Evolutionary conservation across 2,113 vertebrate species (phyloP).

Genomic region (Aegithalos caudatus): DNA sequence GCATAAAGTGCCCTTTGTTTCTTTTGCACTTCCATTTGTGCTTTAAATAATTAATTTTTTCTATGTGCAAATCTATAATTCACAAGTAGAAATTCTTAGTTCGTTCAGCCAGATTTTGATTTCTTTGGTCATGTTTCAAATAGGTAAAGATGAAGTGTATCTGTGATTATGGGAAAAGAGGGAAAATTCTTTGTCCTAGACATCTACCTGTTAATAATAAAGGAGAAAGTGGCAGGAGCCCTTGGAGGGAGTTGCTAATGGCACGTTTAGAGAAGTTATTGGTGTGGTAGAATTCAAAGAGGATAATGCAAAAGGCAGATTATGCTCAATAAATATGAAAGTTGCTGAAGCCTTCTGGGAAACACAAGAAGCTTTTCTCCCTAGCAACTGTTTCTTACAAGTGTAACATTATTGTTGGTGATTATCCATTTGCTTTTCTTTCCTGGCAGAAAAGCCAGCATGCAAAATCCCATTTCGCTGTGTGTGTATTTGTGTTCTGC

Average conservation of each 20-base stretch:
- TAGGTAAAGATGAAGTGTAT: background rate
- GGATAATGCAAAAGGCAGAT: conserved; percentile 28
- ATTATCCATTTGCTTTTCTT: background rate
- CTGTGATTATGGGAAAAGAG: background rate
- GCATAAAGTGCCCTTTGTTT: background rate
- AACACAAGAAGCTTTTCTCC: background rate
- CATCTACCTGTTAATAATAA: background rate
- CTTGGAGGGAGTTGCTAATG: background rate
- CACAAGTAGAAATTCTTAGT: background rate
- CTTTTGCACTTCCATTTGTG: background rate
- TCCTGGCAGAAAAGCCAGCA: background rate
- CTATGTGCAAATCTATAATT: background rate
- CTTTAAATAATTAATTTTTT: background rate
- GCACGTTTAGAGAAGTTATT: background rate
- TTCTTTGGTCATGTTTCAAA: background rate
- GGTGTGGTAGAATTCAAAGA: conserved; percentile 21
- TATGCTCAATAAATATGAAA: conserved; percentile 48
- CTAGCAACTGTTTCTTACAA: background rate
- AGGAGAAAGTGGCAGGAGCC: background rate
- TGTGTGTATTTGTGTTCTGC: background rate
- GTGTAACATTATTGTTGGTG: background rate
- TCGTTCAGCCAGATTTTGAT: background rate
- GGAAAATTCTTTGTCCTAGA: background rate
- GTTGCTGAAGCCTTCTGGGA: conserved; percentile 8
- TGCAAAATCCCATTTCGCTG: background rate